A percentile compares a stretch with the other conserved stretches of the same genome.
These are phyloP conservation scores for Embiotoca jacksoni DNA, from an alignment of 2,113 vertebrate species.

Conservation along the genomic window DNA sequence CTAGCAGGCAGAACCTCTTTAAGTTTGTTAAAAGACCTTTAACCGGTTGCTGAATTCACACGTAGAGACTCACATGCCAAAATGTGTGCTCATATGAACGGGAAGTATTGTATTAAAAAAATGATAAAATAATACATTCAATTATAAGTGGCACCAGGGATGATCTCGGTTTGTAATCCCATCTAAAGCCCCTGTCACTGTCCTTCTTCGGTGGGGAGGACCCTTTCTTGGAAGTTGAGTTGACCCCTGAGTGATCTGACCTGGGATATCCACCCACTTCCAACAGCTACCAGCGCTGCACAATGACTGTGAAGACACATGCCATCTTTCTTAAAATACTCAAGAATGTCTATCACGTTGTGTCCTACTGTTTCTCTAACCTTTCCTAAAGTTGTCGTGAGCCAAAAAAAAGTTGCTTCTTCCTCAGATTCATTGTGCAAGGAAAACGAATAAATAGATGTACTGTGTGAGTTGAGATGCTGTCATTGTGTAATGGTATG, in stretches of 20 bases:
- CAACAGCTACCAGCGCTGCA: conserved; percentile 50
- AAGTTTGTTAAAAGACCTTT: not conserved
- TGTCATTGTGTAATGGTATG: conserved; percentile 84
- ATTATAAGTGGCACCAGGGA: conserved; percentile 47
- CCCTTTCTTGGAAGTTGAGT: conserved; percentile 51
- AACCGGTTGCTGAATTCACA: conserved; percentile 20
- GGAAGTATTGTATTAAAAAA: conserved; percentile 40
- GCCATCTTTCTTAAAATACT: conserved; percentile 57
- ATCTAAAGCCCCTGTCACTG: conserved; percentile 48
- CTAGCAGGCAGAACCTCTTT: not conserved
- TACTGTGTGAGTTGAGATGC: conserved; percentile 69
- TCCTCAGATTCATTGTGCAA: conserved; percentile 76
- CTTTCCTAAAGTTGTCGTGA: conserved; percentile 72
- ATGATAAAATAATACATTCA: conserved; percentile 19
- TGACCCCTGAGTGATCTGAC: conserved; percentile 76
- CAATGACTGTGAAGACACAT: conserved; percentile 61
- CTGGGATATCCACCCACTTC: conserved; percentile 60
- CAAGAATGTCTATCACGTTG: conserved; percentile 56
- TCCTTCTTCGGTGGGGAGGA: conserved; percentile 58
- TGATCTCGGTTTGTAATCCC: conserved; percentile 57
- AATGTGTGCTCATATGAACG: conserved; percentile 20
- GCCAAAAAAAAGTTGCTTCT: conserved; percentile 67
- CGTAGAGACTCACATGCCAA: not conserved
- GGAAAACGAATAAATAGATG: conserved; percentile 77
- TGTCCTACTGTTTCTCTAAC: conserved; percentile 71